A percentile compares a stretch with the other conserved stretches of the same genome.
phyloP scores from a whole-genome alignment of 2,797 vertebrate genomes.

The Esox masquinongy region DNA sequence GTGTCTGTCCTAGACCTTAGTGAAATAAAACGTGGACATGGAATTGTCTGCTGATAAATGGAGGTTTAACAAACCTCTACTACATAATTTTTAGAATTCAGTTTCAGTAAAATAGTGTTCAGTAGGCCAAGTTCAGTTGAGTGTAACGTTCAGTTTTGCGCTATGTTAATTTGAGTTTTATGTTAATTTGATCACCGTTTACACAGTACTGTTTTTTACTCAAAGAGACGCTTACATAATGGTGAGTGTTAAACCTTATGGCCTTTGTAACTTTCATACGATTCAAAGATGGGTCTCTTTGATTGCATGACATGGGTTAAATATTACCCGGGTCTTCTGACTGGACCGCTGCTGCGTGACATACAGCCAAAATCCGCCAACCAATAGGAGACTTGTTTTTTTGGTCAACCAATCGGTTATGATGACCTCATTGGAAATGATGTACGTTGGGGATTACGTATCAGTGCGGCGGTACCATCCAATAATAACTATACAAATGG shows the following conservation, averaged over 20 bases:
- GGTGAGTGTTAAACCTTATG: neutral
- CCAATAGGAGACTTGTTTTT: neutral
- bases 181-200: neutral
- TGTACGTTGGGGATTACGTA: neutral
- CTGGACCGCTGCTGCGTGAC: neutral
- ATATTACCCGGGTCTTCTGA: neutral
- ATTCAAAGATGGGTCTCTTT: neutral
- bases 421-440: neutral
- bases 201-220: neutral
- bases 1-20: neutral
- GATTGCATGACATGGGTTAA: neutral
- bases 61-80: neutral
- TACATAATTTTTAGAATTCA: neutral
- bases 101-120: neutral
- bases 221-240: neutral
- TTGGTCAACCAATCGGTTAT: slow-evolving; percentile 7
- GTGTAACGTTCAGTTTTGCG: neutral
- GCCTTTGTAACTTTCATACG: neutral
- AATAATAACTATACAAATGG: neutral
- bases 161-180: no score
- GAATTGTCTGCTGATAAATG: neutral
- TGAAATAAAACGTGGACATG: neutral
- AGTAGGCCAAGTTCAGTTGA: neutral
- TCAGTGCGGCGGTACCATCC: no score
- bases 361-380: neutral